phyloP scores from a whole-genome alignment of 2,113 vertebrate genomes.

The Bufo bufo region DNA sequence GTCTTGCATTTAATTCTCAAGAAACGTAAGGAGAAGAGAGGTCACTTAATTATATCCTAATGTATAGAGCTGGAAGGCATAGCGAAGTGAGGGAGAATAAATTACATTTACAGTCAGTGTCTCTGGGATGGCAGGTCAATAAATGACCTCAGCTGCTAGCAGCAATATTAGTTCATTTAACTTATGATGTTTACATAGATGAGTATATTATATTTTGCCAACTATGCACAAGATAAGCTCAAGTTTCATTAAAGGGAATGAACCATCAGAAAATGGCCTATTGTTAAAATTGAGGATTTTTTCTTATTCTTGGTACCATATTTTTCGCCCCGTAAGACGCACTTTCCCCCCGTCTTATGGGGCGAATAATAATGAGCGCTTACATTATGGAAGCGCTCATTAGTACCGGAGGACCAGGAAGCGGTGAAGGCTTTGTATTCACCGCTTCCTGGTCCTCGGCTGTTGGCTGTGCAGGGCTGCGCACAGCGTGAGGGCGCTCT shows the following conservation, averaged over 20 bases:
- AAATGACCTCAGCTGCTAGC: conserved; percentile 24
- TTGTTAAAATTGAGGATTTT: neutral
- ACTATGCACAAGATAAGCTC: neutral
- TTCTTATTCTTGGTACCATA: neutral
- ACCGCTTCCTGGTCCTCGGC: too few species aligned
- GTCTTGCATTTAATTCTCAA: conserved; percentile 13
- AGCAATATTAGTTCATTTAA: conserved; percentile 42
- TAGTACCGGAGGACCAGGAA: too few species aligned
- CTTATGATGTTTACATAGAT: conserved; percentile 34
- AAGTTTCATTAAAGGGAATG: neutral
- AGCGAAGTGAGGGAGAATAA: conserved; percentile 21
- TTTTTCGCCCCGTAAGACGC: too few species aligned
- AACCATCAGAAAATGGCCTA: neutral
- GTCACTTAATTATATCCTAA: conserved; percentile 53
- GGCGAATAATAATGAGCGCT: too few species aligned
- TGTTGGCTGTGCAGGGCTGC: too few species aligned
- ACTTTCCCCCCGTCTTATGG: too few species aligned
- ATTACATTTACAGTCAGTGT: conserved; percentile 49
- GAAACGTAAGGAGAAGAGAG: conserved; percentile 11
- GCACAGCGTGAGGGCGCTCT: too few species aligned
- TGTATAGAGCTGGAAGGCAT: conserved; percentile 48
- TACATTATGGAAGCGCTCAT: too few species aligned
- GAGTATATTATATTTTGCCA: conserved; percentile 28
- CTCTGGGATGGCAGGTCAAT: conserved; percentile 40
- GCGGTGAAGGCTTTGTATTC: too few species aligned